Evolutionary conservation across 2,797 vertebrate species (phyloP).

Genomic region (Poecilia wingei): DNA sequence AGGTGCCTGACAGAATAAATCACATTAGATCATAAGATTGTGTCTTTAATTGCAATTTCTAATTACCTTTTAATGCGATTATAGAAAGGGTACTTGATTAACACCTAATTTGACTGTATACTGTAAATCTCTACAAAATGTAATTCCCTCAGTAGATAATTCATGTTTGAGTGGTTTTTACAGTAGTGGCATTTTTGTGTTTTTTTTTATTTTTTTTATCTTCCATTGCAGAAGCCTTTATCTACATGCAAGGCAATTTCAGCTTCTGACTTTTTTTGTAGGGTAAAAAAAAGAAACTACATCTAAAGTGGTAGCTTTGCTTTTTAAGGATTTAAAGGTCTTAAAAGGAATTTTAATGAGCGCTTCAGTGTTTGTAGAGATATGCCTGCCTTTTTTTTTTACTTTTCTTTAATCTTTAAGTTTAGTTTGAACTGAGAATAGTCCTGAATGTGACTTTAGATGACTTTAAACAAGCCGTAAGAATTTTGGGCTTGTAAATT

Average conservation of each 20-base stretch:
- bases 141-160: not conserved
- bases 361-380: not conserved
- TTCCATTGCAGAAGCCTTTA: not conserved
- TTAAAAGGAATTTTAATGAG: conserved; percentile 1
- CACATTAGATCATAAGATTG: not conserved
- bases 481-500: not conserved
- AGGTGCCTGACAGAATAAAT: not conserved
- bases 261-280: not conserved
- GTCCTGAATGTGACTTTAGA: conserved; percentile 19
- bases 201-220: not conserved
- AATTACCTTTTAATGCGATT: not conserved
- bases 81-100: not conserved
- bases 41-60: conserved; percentile 5
- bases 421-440: conserved; percentile 15
- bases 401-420: conserved; percentile 6
- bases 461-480: conserved; percentile 8
- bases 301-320: not conserved
- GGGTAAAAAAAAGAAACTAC: not conserved
- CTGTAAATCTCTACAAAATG: not conserved
- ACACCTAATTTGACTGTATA: not conserved
- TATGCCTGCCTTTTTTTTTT: not conserved
- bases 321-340: not conserved
- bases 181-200: not conserved
- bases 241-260: not conserved
- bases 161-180: not conserved